Base-by-base conservation (phyloP, 2,888 invertebrate genomes). In the Polyommatus iphigenia region DNA sequence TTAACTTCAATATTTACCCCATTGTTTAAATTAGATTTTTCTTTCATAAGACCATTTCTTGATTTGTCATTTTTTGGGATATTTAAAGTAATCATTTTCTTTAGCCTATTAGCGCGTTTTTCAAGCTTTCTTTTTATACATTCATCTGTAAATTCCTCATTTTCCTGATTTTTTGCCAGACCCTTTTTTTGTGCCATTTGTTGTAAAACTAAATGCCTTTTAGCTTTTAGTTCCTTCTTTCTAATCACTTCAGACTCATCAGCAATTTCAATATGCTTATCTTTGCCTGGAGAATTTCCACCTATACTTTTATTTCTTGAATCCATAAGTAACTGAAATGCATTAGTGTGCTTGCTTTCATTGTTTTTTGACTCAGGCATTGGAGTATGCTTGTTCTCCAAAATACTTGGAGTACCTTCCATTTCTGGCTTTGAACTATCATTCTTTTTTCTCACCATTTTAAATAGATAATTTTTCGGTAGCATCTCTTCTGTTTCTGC, bases 241-340 rank as follows among this genome's bases (percentile, higher is more conserved):
- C 79, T 71, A 36, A 83, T 79, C 79, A 87, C 89, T 80, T 88
- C 84, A 36, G 82, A 79, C 80, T 89, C 87, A 78, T 82, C 81
- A 50, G 1, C 7, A 79, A 86, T 85, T 75, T 87, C 86, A 76
- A 81, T 76, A 29, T 76, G 81, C 83, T 86, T 88, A 75, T 94
- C 94, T 88, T 95, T 95, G 0, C 96, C 96, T 10, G 95, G 95
- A 36, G 95, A 95, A 88, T 96, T 96, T 32, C 89, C 87, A 2
- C 96, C 96, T 80, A 96, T 94, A 76, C 93, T 92, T 85, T 95
- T 96, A 84, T 95, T 95, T 81, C 96, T 92, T 24, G 95, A 95
- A 81, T 95, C 95, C 96, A 96, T 96, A 91, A 96, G 91, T 50
- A 96, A 85, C 83, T 95, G 91, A 87, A 96, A 96, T 57, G 95